Percentiles rank a stretch among this genome's conserved stretches.
Conservation (phyloP, 1,140 invertebrate genomes). For the Fopius arisanus region DNA sequence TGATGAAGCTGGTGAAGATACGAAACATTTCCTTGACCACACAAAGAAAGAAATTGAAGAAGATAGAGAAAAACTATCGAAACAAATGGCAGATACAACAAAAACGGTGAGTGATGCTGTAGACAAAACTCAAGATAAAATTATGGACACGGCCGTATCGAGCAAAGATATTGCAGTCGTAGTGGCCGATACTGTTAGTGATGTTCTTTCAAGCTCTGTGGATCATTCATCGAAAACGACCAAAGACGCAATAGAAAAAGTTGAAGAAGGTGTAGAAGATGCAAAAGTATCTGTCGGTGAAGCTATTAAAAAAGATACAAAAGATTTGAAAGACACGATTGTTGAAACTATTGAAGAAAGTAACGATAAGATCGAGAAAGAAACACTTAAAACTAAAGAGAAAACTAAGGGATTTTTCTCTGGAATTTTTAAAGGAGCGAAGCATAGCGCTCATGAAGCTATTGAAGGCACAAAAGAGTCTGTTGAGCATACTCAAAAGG, state of each 20-base stretch:
- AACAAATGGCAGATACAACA: slow-evolving; percentile 4
- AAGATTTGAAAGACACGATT: slow-evolving; percentile 36
- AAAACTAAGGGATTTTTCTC: slow-evolving; percentile 32
- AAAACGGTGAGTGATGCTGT: neutral
- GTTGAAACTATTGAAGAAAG: slow-evolving; percentile 26
- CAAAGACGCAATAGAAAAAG: neutral
- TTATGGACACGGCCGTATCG: neutral
- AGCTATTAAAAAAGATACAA: slow-evolving; percentile 32
- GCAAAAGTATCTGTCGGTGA: slow-evolving; percentile 7
- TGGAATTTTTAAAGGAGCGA: slow-evolving; percentile 43
- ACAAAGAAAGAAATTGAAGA: slow-evolving; percentile 14
- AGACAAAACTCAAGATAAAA: neutral
- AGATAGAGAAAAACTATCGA: slow-evolving; percentile 12
- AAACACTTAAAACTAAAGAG: slow-evolving; percentile 32
- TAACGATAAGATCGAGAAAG: slow-evolving; percentile 40
- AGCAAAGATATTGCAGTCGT: neutral
- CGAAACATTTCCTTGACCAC: slow-evolving; percentile 18
- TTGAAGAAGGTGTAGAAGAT: neutral
- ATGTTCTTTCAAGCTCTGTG: neutral
- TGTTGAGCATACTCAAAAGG: slow-evolving; percentile 32
- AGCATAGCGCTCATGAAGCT: slow-evolving; percentile 44
- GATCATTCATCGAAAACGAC: neutral
- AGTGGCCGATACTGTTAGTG: neutral
- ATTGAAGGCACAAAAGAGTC: slow-evolving; percentile 49
- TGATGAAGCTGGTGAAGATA: slow-evolving; percentile 11